Conservation (phyloP, 64 coral and sea anemone genomes). For the Cladopsammia gracilis region DNA sequence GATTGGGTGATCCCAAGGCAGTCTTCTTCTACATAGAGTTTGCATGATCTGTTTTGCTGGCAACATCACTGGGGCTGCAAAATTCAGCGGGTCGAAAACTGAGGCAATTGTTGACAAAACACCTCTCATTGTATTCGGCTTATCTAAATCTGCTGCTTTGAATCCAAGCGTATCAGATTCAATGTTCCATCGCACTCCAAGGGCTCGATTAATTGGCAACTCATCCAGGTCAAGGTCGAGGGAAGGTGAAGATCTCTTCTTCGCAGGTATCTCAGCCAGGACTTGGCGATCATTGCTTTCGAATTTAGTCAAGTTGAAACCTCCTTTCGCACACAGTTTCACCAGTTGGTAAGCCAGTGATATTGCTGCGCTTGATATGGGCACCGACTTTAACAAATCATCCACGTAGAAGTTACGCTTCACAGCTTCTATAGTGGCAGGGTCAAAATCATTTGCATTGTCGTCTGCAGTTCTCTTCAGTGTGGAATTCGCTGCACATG, state of each 20-base stretch:
- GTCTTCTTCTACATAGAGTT: background rate
- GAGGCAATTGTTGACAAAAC: background rate
- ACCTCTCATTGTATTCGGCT: slow-evolving; percentile 34
- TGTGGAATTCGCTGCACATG: slow-evolving; percentile 44
- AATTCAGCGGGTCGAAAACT: slow-evolving; percentile 1
- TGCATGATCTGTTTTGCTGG: slow-evolving; percentile 45
- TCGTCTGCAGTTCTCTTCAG: slow-evolving; percentile 20
- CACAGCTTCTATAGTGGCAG: background rate
- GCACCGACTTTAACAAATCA: slow-evolving; percentile 40
- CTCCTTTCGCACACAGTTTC: slow-evolving; percentile 36
- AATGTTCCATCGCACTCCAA: slow-evolving; percentile 25
- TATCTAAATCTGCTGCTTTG: background rate
- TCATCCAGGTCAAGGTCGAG: slow-evolving; percentile 10
- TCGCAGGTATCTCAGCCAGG: background rate
- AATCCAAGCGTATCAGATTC: slow-evolving; percentile 36
- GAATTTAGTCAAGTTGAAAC: slow-evolving; percentile 75
- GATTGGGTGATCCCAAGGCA: slow-evolving; percentile 1
- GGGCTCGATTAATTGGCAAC: slow-evolving; percentile 18
- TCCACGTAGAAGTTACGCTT: slow-evolving; percentile 52
- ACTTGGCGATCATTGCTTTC: slow-evolving; percentile 6
- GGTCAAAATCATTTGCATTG: background rate
- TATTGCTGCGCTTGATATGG: background rate
- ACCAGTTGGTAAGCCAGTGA: background rate
- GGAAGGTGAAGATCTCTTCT: background rate
- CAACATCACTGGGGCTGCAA: slow-evolving; percentile 15